Evolutionary conservation across 2,113 vertebrate genomes (phyloP), one percentile per base, ranked within the genome.

Genomic region (Carlito syrichta): DNA sequence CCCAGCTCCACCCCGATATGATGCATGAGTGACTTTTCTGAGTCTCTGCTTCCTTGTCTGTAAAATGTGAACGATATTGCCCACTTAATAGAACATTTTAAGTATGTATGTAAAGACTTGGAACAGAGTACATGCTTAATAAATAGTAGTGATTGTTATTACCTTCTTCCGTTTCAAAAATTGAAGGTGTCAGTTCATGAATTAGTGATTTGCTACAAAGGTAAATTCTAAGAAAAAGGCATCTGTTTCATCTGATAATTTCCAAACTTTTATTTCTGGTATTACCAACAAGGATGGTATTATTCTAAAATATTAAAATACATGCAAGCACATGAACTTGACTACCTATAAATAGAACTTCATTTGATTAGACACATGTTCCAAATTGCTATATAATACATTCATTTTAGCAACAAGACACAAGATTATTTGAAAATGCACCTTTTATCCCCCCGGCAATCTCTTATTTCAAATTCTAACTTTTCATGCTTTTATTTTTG

Each of bases 261-360:
- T 91, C 22, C 84, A 27, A 69, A 81, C 91, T 96, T 89, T 79
- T 95, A 95, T 90, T 79, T 93, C 25, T 91, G 23, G 13, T 50
- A 58, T 93, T 78, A 45, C 27, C 62, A 91, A 76, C 69, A 71
- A 91, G 16, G 48, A 40, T 8, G 86, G 11, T 79, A 84, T 79
- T 94, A 94, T 91, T 91, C 50, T 91, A 91, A 94, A 96, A 87
- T 96, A 90, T 87, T 87, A 84, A 93, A 96, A 91, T 88, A 81
- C 43, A 81, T 93, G 82, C 58, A 93, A 13, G 27, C 45, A 85
- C 43, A 89, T 63, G 82, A 93, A 88, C 62, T 48, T 85, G 63
- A 73, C 63, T 81, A 22, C 90, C n/a, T n/a, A 90, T 84, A 93
- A 94, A 87, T 27, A 93, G 69, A 94, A 84, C 38, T 83, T 96